A percentile compares a stretch with the other conserved stretches of the same genome.
Evolutionary conservation across 2,888 invertebrate genomes (phyloP).

Genomic region (Clivina fossor): DNA sequence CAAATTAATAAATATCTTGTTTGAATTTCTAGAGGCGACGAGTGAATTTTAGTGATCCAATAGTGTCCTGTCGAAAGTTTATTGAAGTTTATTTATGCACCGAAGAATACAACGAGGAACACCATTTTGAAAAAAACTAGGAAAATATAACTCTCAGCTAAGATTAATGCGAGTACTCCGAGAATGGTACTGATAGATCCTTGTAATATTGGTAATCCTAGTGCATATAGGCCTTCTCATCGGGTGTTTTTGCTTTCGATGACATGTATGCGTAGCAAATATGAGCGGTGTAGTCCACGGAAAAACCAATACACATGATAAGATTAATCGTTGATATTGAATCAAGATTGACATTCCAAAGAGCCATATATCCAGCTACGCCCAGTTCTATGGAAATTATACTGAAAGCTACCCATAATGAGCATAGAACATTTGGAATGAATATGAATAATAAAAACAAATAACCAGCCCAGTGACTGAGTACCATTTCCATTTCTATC

Average conservation of each 20-base stretch:
- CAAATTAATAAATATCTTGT: too few relatives aligned
- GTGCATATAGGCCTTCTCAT: slow-evolving; percentile 82
- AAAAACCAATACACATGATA: slow-evolving; percentile 96
- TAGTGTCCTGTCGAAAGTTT: too few relatives aligned
- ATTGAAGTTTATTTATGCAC: too few relatives aligned
- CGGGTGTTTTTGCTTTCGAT: slow-evolving; percentile 75
- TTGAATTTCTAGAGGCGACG: too few relatives aligned
- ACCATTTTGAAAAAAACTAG: slow-evolving; percentile 97
- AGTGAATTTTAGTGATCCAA: too few relatives aligned
- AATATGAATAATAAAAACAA: slow-evolving; percentile 91
- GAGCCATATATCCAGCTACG: slow-evolving; percentile 93
- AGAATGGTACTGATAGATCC: slow-evolving; percentile 89
- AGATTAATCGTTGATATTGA: slow-evolving; percentile 96
- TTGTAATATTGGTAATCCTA: slow-evolving; percentile 89
- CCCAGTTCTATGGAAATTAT: slow-evolving; percentile 92
- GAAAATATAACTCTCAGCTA: slow-evolving; percentile 93
- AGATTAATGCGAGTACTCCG: slow-evolving; percentile 80
- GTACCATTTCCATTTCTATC: too few relatives aligned
- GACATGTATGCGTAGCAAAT: slow-evolving; percentile 96
- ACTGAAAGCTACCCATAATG: slow-evolving; percentile 92
- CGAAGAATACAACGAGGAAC: slow-evolving; percentile 91
- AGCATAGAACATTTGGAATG: slow-evolving; percentile 89
- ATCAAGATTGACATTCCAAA: slow-evolving; percentile 92
- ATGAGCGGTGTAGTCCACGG: slow-evolving; percentile 93
- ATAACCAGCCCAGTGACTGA: too few relatives aligned